Base-by-base conservation (phyloP, 2,888 invertebrate genomes). In the Eurytoma californica region DNA sequence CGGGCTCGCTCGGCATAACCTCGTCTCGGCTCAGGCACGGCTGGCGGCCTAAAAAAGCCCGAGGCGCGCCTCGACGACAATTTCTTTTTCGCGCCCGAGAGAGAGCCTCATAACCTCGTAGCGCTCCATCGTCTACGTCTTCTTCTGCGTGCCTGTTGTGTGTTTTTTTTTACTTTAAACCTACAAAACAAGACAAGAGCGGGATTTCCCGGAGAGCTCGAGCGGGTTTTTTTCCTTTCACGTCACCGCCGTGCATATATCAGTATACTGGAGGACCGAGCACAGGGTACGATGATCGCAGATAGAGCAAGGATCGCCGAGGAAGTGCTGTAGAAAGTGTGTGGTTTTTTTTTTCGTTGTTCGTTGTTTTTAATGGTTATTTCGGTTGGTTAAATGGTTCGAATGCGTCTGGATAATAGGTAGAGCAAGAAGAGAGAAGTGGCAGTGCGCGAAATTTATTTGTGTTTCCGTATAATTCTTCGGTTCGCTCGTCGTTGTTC, bases 301-400 rank as follows among this genome's bases (percentile, higher is more conserved):
- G 30, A 60, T 76, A 55, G 49, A 76, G 12, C 49, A 51, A 77
- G 70, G 70, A 70, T 49, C 65, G 53, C 49, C 49, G 30, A 77
- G 66, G 77, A 77, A 77, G 70, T 77, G 65, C 69, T 68, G 2
- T 18, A 76, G 55, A 57, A 70, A 77, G 76, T 77, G 76, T 69
- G 73, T 70, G 63, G n/a, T 70, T 63, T 28, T 39, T 30, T 16
- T 30, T 28, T 63, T 28, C 63, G 39, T 63, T 60, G 61, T 77
- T 77, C 58, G n/a, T 24, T 75, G 53, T 53, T 53, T 53, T 55
- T 39, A 20, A 68, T 68, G 9, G 51, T 53, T 61, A 47, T 70
- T 70, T 7, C 39, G 39, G 39, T 39, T 39, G 39, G 39, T 39
- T 39, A 39, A 39, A 39, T 39, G 39, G 39, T 39, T 39, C 39